Base-by-base conservation (phyloP, 2,113 vertebrate species). In the Nettapus auritus region DNA sequence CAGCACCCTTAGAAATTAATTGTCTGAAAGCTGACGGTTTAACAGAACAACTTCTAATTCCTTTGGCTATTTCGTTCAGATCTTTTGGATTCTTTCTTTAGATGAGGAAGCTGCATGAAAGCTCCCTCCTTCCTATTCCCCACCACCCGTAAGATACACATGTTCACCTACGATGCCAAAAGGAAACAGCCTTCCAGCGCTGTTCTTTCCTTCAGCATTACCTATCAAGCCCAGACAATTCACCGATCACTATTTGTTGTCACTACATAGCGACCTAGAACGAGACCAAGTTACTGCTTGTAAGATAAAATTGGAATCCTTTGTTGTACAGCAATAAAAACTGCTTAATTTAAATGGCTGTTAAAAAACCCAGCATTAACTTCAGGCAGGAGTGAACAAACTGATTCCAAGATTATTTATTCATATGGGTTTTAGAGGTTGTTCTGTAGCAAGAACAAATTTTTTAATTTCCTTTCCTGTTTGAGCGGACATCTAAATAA, bases 331-430 rank as follows among this genome's bases (percentile, higher is more conserved):
- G 5, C 86, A 88, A 91, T 67, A 70, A 94, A 84, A 94, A 34
- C 50, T 38, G 8, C 56, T 19, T 85, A 56, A 57, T 10, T 77
- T 38, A 70, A 80, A 82, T n/a, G 31, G n/a, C 80, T 82, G 2
- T 80, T 80, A 93, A 93, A 96, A 94, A 21, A 53, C 6, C n/a
- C 81, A 68, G 15, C 50, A 13, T 95, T 96, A 68, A 71, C 88
- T 95, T 82, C 67, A 78, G 70, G 62, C 36, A 77, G 52, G 57
- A 93, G 62, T 55, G 52, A 75, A 42, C 31, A 19, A 15, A 44
- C 57, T 89, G 91, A 94, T 90, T 91, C 57, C 17, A 77, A 84
- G 64, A 87, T 89, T 91, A 50, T 79, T 97, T 95, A 86, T 94
- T 82, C 56, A 18, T 86, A 29, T 46, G 23, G 62, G 29, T 80